These are phyloP conservation scores for Coptodon rendalli DNA, from an alignment of 2,113 vertebrate genomes.

Conservation along the genomic window DNA sequence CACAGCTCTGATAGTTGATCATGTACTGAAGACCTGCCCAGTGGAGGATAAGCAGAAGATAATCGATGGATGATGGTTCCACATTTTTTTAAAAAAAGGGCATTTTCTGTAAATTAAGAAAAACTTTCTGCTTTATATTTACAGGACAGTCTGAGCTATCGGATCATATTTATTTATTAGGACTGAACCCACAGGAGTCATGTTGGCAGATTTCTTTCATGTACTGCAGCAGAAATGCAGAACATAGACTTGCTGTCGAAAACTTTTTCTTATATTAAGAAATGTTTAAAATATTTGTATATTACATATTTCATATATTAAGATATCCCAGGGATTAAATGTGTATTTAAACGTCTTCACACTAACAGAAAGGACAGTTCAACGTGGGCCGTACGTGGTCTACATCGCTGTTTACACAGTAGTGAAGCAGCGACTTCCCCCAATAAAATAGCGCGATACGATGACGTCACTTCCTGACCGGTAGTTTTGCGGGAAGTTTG, in stretches of 20 bases:
- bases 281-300: background rate
- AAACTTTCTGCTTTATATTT: background rate
- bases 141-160: background rate
- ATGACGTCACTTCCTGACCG: slow-evolving; percentile 22
- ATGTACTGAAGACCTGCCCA: background rate
- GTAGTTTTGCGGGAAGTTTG: slow-evolving; percentile 68
- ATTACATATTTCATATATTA: fast-evolving
- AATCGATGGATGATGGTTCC: background rate
- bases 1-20: background rate
- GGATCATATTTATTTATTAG: background rate
- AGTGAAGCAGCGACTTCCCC: background rate
- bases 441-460: background rate
- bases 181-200: background rate
- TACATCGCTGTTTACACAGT: background rate
- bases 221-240: background rate
- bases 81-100: background rate
- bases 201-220: background rate
- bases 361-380: background rate
- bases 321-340: background rate
- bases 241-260: background rate
- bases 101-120: background rate
- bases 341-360: background rate
- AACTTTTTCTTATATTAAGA: background rate
- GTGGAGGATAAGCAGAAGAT: background rate
- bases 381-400: too few species aligned